Percentiles rank a stretch among this genome's conserved stretches.
phyloP scores from a whole-genome alignment of 1,140 invertebrate species.

The Xylocopa sonorina region DNA sequence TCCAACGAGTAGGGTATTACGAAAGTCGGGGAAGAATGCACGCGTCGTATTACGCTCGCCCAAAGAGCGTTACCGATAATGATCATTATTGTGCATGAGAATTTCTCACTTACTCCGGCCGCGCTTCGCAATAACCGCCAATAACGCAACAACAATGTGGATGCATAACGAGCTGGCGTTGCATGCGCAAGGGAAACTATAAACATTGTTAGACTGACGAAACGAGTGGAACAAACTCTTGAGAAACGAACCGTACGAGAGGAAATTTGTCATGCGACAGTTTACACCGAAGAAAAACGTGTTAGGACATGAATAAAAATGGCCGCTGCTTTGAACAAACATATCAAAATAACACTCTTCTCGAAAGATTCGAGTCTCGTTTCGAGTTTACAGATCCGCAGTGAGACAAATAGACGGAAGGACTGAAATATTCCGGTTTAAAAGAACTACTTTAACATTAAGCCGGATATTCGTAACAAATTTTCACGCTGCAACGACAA shows the following conservation, averaged over 20 bases:
- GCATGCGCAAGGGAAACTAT: slow-evolving; percentile 49
- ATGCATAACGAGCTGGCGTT: slow-evolving; percentile 49
- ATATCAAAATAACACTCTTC: neutral
- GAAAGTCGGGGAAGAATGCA: slow-evolving; percentile 30
- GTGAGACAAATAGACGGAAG: neutral
- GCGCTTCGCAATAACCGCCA: slow-evolving; percentile 50
- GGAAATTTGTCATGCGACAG: neutral
- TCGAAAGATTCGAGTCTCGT: no score
- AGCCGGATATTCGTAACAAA: neutral
- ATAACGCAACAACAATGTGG: slow-evolving; percentile 58
- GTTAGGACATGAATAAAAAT: neutral
- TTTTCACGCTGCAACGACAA: neutral
- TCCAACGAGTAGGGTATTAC: slow-evolving; percentile 11
- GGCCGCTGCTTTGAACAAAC: neutral
- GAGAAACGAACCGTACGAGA: neutral
- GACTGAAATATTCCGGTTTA: neutral
- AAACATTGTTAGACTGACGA: slow-evolving; percentile 51
- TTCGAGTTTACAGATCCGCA: neutral
- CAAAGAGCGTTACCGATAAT: slow-evolving; percentile 47
- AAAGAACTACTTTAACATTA: neutral
- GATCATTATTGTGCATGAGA: slow-evolving; percentile 47
- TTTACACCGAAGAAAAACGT: neutral
- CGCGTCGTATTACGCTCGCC: slow-evolving; percentile 33
- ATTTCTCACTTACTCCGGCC: slow-evolving; percentile 39
- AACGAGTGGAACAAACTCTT: slow-evolving; percentile 11